A percentile compares a stretch with the other conserved stretches of the same genome.
These are phyloP conservation scores for Listrodromus nycthemerus DNA, from an alignment of 2,888 invertebrate species.

Conservation along the genomic window DNA sequence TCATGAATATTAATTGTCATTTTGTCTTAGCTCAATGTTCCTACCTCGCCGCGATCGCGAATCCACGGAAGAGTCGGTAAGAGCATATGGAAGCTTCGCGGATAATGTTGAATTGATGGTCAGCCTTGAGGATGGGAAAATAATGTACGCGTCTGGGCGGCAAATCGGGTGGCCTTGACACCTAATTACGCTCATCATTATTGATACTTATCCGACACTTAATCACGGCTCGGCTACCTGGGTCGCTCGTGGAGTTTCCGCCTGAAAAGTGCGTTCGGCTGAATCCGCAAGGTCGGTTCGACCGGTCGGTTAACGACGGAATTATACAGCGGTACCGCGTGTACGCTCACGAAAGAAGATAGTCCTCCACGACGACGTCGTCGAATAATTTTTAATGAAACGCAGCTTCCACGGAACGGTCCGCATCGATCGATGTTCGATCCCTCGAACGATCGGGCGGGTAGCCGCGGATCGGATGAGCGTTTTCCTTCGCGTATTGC, in stretches of 20 bases:
- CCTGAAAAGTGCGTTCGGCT: slow-evolving; percentile 42
- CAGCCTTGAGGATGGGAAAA: slow-evolving; percentile 48
- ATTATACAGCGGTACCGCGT: slow-evolving; percentile 62
- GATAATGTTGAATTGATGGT: slow-evolving; percentile 46
- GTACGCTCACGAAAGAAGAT: slow-evolving; percentile 48
- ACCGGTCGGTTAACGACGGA: slow-evolving; percentile 69
- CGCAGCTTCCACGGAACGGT: slow-evolving; percentile 51
- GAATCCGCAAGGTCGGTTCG: slow-evolving; percentile 61
- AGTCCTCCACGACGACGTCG: slow-evolving; percentile 48
- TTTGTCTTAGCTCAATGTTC: background rate
- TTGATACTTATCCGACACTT: slow-evolving; percentile 67
- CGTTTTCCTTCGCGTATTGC: slow-evolving; percentile 41
- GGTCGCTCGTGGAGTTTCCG: slow-evolving; percentile 46
- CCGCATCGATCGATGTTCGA: slow-evolving; percentile 51
- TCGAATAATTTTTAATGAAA: slow-evolving; percentile 67
- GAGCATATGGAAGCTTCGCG: background rate
- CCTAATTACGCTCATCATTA: slow-evolving; percentile 67
- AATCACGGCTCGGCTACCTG: slow-evolving; percentile 61
- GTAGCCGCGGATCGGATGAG: slow-evolving; percentile 22
- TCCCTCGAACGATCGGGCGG: slow-evolving; percentile 22
- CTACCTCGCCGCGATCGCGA: background rate
- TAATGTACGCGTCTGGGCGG: slow-evolving; percentile 59
- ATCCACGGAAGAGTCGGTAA: background rate
- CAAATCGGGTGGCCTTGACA: slow-evolving; percentile 63
- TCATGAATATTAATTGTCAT: background rate